These are phyloP conservation scores for Anthoscopus minutus DNA, from an alignment of 2,113 vertebrate genomes.

Conservation along the genomic window DNA sequence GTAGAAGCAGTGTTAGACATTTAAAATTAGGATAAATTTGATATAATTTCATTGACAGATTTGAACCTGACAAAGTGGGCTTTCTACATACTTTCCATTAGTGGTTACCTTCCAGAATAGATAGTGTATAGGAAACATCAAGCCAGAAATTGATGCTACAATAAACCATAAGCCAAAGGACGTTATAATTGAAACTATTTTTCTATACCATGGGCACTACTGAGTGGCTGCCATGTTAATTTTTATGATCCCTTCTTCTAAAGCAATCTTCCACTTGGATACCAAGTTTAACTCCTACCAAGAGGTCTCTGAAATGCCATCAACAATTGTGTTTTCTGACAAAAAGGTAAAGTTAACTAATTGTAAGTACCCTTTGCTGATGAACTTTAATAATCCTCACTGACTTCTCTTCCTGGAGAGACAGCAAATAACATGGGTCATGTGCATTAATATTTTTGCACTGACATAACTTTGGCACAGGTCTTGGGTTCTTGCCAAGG, in stretches of 20 bases:
- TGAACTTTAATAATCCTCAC: not conserved
- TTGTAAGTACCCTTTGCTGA: conserved; percentile 15
- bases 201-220: not conserved
- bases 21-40: not conserved
- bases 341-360: conserved; percentile 42
- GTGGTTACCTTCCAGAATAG: not conserved
- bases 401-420: conserved; percentile 12
- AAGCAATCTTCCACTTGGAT: conserved; percentile 11
- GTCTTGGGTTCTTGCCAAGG: conserved; percentile 21
- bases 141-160: not conserved
- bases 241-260: not conserved
- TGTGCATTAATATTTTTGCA: conserved; percentile 34
- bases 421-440: not conserved
- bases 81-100: not conserved
- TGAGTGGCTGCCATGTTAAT: conserved; percentile 13
- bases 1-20: not conserved
- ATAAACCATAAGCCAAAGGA: not conserved
- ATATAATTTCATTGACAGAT: not conserved
- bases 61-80: not conserved
- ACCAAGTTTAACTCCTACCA: not conserved
- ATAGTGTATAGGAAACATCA: not conserved
- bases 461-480: conserved; percentile 38
- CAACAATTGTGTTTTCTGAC: conserved; percentile 41
- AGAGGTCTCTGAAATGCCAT: conserved; percentile 22
- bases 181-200: not conserved